Conservation (phyloP, 2,888 invertebrate species). For the Ptilodon capucinus region DNA sequence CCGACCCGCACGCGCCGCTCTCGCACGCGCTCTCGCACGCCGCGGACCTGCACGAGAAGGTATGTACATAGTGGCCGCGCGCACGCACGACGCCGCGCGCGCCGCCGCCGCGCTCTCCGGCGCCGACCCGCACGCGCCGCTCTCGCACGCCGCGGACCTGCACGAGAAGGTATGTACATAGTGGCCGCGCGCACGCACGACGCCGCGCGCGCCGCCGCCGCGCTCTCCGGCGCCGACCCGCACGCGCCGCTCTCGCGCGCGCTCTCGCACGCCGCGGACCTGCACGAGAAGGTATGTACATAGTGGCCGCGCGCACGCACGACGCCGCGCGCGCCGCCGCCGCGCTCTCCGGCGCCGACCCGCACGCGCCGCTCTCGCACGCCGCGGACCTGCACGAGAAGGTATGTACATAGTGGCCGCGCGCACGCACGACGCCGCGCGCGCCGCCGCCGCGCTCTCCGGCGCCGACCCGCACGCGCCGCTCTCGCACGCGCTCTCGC, state of each 20-base stretch:
- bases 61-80: slow-evolving; percentile 91
- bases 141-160: slow-evolving; percentile 73
- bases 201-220: slow-evolving; percentile 86
- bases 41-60: slow-evolving; percentile 91
- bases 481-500: no score
- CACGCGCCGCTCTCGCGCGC: slow-evolving; percentile 88
- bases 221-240: slow-evolving; percentile 78
- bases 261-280: slow-evolving; percentile 95
- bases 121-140: slow-evolving; percentile 90
- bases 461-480: no score
- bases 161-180: slow-evolving; percentile 89
- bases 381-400: slow-evolving; percentile 94
- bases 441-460: no score
- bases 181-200: slow-evolving; percentile 88
- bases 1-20: slow-evolving; percentile 94
- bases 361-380: slow-evolving; percentile 84
- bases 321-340: slow-evolving; percentile 87
- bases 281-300: slow-evolving; percentile 82
- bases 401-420: no score
- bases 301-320: slow-evolving; percentile 88
- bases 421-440: no score
- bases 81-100: slow-evolving; percentile 53
- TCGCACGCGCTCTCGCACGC: slow-evolving; percentile 73
- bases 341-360: slow-evolving; percentile 76
- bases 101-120: slow-evolving; percentile 1